These are phyloP conservation scores for Empis stercorea DNA, from an alignment of 2,888 invertebrate genomes.

Conservation along the genomic window DNA sequence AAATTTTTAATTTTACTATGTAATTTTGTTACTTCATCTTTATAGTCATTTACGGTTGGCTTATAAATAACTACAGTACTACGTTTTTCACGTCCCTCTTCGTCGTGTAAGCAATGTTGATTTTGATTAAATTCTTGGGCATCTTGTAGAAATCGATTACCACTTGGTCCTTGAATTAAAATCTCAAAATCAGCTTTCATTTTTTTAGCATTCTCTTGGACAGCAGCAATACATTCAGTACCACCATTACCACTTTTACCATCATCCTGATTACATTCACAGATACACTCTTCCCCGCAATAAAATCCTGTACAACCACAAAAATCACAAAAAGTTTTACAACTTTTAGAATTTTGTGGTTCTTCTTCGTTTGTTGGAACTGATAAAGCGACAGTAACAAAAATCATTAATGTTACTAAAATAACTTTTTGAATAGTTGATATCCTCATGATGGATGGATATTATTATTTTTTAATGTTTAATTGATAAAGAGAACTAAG, in stretches of 20 bases:
- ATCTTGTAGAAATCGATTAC: conserved; percentile 28
- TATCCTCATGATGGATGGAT: too few species aligned
- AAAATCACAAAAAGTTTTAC: conserved; percentile 29
- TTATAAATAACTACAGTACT: conserved; percentile 30
- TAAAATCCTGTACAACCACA: conserved; percentile 34
- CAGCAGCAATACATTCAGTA: conserved; percentile 27
- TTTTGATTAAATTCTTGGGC: conserved; percentile 29
- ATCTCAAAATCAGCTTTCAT: conserved; percentile 28
- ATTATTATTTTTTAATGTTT: too few species aligned
- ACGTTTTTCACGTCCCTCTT: conserved; percentile 21
- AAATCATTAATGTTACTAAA: too few species aligned
- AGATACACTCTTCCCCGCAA: conserved; percentile 36
- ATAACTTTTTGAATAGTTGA: too few species aligned
- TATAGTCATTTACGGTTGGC: conserved; percentile 13
- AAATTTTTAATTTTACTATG: background rate
- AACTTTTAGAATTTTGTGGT: conserved; percentile 9
- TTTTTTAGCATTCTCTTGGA: conserved; percentile 26
- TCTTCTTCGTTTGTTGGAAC: too few species aligned
- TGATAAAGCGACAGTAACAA: too few species aligned
- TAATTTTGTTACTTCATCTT: background rate
- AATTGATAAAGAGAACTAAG: too few species aligned
- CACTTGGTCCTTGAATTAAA: conserved; percentile 32
- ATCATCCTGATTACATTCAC: conserved; percentile 32
- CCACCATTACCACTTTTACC: conserved; percentile 13
- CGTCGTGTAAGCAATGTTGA: background rate